Evolutionary conservation across 2,797 vertebrate species (phyloP), one percentile per base, ranked within the genome.

Genomic region (Rhinogobio ventralis): DNA sequence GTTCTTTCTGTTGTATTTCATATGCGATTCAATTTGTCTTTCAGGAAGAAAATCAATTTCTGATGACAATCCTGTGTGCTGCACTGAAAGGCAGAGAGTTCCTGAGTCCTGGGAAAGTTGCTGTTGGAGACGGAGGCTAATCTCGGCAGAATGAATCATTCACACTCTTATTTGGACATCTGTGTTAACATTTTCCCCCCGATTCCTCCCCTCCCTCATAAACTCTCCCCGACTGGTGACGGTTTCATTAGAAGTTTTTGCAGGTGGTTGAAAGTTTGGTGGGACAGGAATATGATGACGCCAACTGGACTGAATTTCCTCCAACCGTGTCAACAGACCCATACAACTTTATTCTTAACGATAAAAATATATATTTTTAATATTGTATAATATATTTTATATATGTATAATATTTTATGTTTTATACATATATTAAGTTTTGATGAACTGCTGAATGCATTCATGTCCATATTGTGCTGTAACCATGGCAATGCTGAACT

Each of bases 11-110:
- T 97, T 98, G 97, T 96, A 96, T 97, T 98, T 99, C 95, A 96
- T 96, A 96, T 96, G 96, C 96, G 94, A 96, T 97, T 96, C 96
- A 97, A 98, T 98, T 98, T 97, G 97, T 97, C 97, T 98, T 97
- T 98, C 96, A 96, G 96, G 92, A 92, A 94, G 96, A 97, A 98
- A 99, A 99, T 99, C 97, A 97, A 98, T 99, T 99, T 98, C 96
- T 98, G 97, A 98, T 97, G 96, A 99, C 97, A 99, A 97, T 98
- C 96, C 94, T 90, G 92, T 77, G 94, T 94, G 94, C 94, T 94
- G 95, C 95, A 96, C 96, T 97, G 97, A 98, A 94, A 97, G 95
- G 95, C 91, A 92, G 62, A 11, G 91, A 96, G 96, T 96, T 97
- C 91, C 88, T 94, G 95, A 95, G 95, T 96, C 97, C 96, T 98